A percentile compares a stretch with the other conserved stretches of the same genome.
These are phyloP conservation scores for Rhogogaster chlorosoma DNA, from an alignment of 2,888 invertebrate species.

Conservation along the genomic window DNA sequence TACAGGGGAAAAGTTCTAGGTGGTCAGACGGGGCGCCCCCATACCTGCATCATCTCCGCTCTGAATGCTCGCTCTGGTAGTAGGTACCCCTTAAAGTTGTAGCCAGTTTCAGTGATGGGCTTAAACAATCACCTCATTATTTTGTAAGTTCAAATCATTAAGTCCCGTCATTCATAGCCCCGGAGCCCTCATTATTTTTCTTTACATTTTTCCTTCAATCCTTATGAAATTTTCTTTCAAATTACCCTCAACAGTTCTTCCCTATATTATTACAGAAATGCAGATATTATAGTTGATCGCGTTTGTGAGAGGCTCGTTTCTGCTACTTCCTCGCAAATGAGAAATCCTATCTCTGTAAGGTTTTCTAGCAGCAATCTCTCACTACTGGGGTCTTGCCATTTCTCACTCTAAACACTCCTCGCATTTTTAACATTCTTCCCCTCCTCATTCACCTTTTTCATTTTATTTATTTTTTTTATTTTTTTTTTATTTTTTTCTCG, in stretches of 20 bases:
- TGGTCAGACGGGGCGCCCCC: constrained; percentile 41
- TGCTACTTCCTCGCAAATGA: constrained; percentile 21
- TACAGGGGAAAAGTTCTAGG: constrained; percentile 44
- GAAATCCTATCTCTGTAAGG: not conserved
- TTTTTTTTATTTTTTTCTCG: not conserved
- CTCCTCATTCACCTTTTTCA: constrained; percentile 34
- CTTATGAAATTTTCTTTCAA: not conserved
- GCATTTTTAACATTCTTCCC: constrained; percentile 50
- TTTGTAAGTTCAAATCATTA: not conserved
- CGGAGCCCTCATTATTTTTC: not conserved
- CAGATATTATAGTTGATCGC: not conserved
- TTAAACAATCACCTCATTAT: not conserved
- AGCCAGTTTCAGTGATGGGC: not conserved
- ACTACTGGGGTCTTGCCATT: constrained; percentile 32
- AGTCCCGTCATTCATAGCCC: not conserved
- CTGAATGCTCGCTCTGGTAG: constrained; percentile 20
- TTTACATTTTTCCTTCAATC: not conserved
- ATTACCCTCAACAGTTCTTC: not conserved
- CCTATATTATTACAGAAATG: not conserved
- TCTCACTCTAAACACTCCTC: constrained; percentile 41
- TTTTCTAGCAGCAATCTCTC: constrained; percentile 37
- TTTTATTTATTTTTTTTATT: constrained; percentile 42
- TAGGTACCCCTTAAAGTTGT: constrained; percentile 16
- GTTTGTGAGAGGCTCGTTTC: not conserved
- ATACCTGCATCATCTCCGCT: constrained; percentile 23